Base-by-base conservation (phyloP, 2,888 invertebrate genomes). In the Thumatha senex region DNA sequence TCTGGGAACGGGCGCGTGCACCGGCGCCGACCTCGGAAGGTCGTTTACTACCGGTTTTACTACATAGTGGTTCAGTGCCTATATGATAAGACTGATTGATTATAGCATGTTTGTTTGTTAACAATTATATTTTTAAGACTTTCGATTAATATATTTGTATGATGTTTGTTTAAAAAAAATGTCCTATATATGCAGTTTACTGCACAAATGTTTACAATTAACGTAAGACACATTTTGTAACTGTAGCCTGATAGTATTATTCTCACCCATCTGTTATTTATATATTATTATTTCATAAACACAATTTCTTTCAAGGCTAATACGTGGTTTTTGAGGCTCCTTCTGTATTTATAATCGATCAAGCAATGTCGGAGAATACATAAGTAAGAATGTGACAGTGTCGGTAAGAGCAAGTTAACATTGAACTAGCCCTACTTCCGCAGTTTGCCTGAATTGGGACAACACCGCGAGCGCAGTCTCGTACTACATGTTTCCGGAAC, bases 31-130 rank as follows among this genome's bases (percentile, higher is more conserved):
- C 40, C 51, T 18, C 40, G 35, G 29, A 45, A 63, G 63, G 67
- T 38, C 59, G 36, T 1, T 56, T 3, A n/a, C 51, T 46, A 47
- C 63, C 48, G 47, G 55, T 56, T 52, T 7, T 46, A 49, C 67
- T 46, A 54, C n/a, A n/a, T 52, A 55, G 46, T 46, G 46, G 51
- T 39, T 29, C 31, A 14, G 18, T 24, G 18, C 18, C 5, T 24
- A 24, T 31, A 40, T 44, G 39, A 54, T 38, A 10, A 7, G 44
- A 18, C 7, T 42, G 24, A 24, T 24, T 42, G 24, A 24, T 24
- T 24, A 24, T 33, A 49, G 7, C 9, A 30, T 18, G 30, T 39
- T 10, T 45, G 39, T 51, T 40, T 51, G 40, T 51, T 45, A 36
- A 31, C 30, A 9, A 36, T 15, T 36, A 24, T 14, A 14, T 4